phyloP scores from a whole-genome alignment of 2,797 vertebrate species.

The Miichthys miiuy region DNA sequence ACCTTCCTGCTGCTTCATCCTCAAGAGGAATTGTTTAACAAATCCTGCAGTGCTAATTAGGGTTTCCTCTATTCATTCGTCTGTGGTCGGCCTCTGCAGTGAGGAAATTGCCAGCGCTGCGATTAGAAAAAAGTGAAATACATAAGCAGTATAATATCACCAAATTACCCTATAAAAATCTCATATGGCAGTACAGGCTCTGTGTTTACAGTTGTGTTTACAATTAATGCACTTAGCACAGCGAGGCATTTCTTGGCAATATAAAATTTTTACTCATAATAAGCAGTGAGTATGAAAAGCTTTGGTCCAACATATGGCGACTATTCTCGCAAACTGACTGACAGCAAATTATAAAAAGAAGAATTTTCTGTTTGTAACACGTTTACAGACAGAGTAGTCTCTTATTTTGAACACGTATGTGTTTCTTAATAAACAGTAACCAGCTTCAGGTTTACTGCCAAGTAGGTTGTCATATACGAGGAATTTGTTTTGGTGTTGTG shows the following conservation, averaged over 20 bases:
- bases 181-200: neutral
- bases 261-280: constrained; percentile 10
- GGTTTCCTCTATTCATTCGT: constrained; percentile 42
- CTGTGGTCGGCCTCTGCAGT: constrained; percentile 46
- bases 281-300: neutral
- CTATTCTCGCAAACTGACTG: constrained; percentile 12
- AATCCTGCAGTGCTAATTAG: constrained; percentile 74
- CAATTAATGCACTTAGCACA: constrained; percentile 15
- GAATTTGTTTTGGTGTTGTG: no score
- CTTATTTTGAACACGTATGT: neutral
- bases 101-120: constrained; percentile 48
- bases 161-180: constrained; percentile 50
- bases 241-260: neutral
- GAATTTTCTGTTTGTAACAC: neutral
- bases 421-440: neutral
- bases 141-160: constrained; percentile 37
- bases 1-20: constrained; percentile 64
- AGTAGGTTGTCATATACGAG: no score
- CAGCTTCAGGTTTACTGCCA: no score
- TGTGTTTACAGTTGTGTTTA: constrained; percentile 36
- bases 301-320: neutral
- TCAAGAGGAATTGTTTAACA: constrained; percentile 69
- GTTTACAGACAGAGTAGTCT: neutral
- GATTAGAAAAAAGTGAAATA: constrained; percentile 33
- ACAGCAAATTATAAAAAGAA: constrained; percentile 2